A percentile compares a stretch with the other conserved stretches of the same genome.
Evolutionary conservation across 2,888 invertebrate species (phyloP).

Genomic region (Cheilosia vulpina): DNA sequence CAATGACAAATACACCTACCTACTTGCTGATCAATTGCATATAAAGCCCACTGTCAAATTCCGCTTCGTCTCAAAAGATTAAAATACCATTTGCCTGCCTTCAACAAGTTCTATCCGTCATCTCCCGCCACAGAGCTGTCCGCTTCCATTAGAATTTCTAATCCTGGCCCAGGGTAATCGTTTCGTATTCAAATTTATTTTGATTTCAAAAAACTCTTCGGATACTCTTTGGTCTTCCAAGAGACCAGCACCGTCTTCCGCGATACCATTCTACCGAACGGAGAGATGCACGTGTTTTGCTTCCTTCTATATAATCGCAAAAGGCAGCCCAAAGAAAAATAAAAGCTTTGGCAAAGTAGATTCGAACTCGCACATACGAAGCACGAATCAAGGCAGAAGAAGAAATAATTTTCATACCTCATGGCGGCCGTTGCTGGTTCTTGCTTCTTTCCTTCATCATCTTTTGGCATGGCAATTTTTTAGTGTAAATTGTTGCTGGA

Average conservation of each 20-base stretch:
- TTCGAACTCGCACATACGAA: slow-evolving; percentile 13
- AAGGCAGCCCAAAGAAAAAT: slow-evolving; percentile 6
- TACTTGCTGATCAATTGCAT: slow-evolving; percentile 31
- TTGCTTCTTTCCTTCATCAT: slow-evolving; percentile 31
- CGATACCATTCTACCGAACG: slow-evolving; percentile 1
- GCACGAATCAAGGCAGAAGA: slow-evolving; percentile 29
- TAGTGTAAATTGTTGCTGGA: slow-evolving; percentile 14
- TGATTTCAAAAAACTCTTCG: slow-evolving; percentile 35
- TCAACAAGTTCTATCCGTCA: slow-evolving; percentile 28
- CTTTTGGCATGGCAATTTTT: slow-evolving; percentile 42
- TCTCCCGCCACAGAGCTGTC: slow-evolving; percentile 24
- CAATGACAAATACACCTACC: background rate
- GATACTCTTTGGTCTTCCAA: slow-evolving; percentile 35
- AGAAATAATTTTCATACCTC: slow-evolving; percentile 46
- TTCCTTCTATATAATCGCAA: slow-evolving; percentile 16
- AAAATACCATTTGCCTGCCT: slow-evolving; percentile 32
- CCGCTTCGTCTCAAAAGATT: slow-evolving; percentile 18
- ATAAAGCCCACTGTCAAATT: slow-evolving; percentile 15
- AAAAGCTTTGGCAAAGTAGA: slow-evolving; percentile 19
- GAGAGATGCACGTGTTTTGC: slow-evolving; percentile 63
- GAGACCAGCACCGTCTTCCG: slow-evolving; percentile 16
- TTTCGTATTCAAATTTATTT: slow-evolving; percentile 58
- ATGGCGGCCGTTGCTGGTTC: slow-evolving; percentile 18
- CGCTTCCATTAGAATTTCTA: slow-evolving; percentile 51
- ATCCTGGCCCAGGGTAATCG: slow-evolving; percentile 52